These are phyloP conservation scores for Ceratosolen solmsi DNA, from an alignment of 1,140 invertebrate genomes.

Conservation along the genomic window DNA sequence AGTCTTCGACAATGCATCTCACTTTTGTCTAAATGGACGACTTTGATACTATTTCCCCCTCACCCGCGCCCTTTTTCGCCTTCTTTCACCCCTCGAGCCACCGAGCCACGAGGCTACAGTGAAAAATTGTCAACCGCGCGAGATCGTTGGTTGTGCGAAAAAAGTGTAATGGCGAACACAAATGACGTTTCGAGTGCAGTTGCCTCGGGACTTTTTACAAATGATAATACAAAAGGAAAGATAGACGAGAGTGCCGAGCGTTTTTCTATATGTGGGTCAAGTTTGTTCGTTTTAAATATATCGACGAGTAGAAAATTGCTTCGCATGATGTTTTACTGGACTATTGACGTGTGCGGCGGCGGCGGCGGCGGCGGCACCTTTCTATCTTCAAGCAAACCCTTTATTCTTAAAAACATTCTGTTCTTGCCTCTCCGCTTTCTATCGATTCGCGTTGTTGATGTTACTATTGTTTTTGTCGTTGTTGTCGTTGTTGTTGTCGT, in stretches of 20 bases:
- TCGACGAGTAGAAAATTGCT: not conserved
- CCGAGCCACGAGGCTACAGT: not conserved
- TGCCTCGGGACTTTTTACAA: not conserved
- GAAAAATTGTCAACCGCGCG: constrained; percentile 25
- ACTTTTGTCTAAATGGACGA: not conserved
- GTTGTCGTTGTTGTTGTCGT: too few species aligned
- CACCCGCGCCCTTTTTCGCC: not conserved
- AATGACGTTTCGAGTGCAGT: not conserved
- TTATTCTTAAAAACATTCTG: constrained; percentile 12
- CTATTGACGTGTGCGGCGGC: not conserved
- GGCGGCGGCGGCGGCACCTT: not conserved
- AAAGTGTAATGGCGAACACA: constrained; percentile 19
- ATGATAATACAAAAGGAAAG: constrained; percentile 19
- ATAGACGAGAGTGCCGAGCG: not conserved
- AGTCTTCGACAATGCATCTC: not conserved
- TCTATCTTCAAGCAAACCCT: not conserved
- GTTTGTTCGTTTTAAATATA: constrained; percentile 17
- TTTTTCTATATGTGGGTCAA: constrained; percentile 31
- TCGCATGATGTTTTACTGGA: not conserved
- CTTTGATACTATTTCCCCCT: not conserved
- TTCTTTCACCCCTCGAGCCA: not conserved
- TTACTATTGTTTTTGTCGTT: too few species aligned
- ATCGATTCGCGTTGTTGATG: constrained; percentile 26
- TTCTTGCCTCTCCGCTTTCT: not conserved
- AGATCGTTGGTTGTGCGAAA: not conserved